Base-by-base conservation (phyloP, 1,140 invertebrate genomes). In the Caenorhabditis briggsae region DNA sequence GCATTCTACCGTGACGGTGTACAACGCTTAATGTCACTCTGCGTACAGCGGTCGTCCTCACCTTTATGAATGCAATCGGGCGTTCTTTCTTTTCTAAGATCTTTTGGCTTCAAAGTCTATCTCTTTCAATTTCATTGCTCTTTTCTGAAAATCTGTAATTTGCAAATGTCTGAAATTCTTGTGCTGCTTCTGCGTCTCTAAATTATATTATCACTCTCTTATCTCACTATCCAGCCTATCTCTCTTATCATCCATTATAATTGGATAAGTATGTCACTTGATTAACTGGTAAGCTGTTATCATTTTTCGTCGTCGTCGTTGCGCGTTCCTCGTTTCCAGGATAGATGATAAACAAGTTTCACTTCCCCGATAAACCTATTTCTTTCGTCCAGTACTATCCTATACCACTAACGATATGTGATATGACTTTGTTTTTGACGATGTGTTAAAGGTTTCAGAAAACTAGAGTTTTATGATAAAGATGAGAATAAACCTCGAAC, bases 231-330 rank as follows among this genome's bases (percentile, higher is more conserved):
- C n/a, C 70, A 23, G 16, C 12, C 18, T 61, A 12, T 61, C 11
- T 61, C 18, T 61, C 12, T 20, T 58, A 58, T 58, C 56, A 58
- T 53, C 50, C 56, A 61, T 18, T 78, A 46, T 78, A 78, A 78
- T 78, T 78, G 70, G 46, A 78, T 78, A 78, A 78, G 70, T 78
- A 78, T 78, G 70, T 78, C 70, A 78, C 70, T 78, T 78, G 70
- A 78, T 78, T 78, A 78, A 78, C 70, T 78, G 70, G 70, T 78
- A 78, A 78, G 70, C 70, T 50, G 70, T 78, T 78, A 46, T 78
- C 50, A 78, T 78, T 46, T 25, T 61, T 78, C 46, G 20, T 70
- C 64, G 33, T 46, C 33, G 64, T 33, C n/a, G 64, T 70, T 78
- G 12, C 46, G 46, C 23, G n/a, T 58, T 58, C 56, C 12, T 53